Conservation (phyloP, 2,888 invertebrate species). For the Falcaria lacertinaria region DNA sequence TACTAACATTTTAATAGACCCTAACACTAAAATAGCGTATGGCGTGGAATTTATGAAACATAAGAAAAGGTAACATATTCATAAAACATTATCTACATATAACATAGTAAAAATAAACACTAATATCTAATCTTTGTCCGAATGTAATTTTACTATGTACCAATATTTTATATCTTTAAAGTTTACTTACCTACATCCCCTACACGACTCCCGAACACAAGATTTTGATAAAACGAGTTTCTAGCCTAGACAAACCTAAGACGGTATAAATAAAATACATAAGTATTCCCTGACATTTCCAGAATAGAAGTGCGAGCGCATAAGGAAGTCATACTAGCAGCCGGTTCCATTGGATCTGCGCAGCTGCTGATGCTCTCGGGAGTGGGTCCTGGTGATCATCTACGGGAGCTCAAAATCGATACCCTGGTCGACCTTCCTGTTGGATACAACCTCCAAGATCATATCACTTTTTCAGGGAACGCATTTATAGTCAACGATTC, state of each 20-base stretch:
- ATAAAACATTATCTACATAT: no score
- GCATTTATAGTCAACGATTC: conserved; percentile 86
- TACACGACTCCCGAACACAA: no score
- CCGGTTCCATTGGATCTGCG: conserved; percentile 91
- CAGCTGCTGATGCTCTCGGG: conserved; percentile 93
- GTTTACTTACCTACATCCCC: no score
- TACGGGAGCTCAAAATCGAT: conserved; percentile 79
- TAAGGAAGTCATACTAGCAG: conserved; percentile 88
- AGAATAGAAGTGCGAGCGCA: conserved; percentile 73
- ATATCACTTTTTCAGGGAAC: conserved; percentile 85
- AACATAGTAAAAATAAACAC: no score
- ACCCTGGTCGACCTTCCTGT: conserved; percentile 85
- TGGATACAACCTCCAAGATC: conserved; percentile 91
- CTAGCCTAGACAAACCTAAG: no score
- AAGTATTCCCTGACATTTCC: conserved; percentile 11
- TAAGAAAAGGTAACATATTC: conserved; percentile 55
- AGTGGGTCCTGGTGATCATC: conserved; percentile 83
- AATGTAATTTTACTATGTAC: no score
- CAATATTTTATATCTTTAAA: no score
- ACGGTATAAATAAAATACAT: no score
- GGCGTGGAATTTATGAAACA: conserved; percentile 86
- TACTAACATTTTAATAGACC: conserved; percentile 83
- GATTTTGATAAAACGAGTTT: no score
- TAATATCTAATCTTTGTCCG: no score
- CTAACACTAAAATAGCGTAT: conserved; percentile 76